These are phyloP conservation scores for Antigone vipio DNA, from an alignment of 2,113 vertebrate genomes.

Conservation along the genomic window DNA sequence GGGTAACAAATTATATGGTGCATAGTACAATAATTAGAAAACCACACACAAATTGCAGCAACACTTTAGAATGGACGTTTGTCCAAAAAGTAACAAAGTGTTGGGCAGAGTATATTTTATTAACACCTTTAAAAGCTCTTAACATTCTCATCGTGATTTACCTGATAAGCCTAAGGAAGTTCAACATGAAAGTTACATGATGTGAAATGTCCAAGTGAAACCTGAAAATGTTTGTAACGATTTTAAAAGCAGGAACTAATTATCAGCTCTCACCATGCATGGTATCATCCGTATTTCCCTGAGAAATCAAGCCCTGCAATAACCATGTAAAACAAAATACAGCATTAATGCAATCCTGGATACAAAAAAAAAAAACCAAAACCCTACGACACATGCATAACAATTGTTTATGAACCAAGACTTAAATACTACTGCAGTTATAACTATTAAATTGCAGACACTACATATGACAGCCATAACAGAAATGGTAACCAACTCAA, in stretches of 20 bases:
- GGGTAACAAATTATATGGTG: background rate
- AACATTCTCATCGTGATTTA: background rate
- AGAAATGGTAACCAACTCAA: background rate
- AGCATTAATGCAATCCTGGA: background rate
- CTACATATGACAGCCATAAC: background rate
- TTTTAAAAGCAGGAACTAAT: slow-evolving; percentile 11
- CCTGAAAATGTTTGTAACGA: background rate
- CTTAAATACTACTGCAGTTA: background rate
- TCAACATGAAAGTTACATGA: background rate
- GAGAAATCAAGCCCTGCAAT: slow-evolving; percentile 47
- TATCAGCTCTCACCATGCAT: background rate
- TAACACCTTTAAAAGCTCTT: background rate
- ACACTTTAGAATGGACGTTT: background rate
- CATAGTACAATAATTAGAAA: background rate
- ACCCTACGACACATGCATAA: background rate
- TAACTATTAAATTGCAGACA: background rate
- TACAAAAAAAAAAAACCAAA: background rate
- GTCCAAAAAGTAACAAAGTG: background rate
- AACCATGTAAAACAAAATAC: background rate
- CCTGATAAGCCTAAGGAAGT: background rate
- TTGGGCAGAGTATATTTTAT: background rate
- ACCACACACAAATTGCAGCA: background rate
- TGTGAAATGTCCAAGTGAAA: slow-evolving; percentile 1
- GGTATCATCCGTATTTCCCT: slow-evolving; percentile 43
- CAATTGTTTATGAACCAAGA: background rate